Percentiles rank a stretch among this genome's conserved stretches.
These are phyloP conservation scores for Saguinus imperator DNA, from an alignment of 2,113 vertebrate genomes.

Conservation along the genomic window DNA sequence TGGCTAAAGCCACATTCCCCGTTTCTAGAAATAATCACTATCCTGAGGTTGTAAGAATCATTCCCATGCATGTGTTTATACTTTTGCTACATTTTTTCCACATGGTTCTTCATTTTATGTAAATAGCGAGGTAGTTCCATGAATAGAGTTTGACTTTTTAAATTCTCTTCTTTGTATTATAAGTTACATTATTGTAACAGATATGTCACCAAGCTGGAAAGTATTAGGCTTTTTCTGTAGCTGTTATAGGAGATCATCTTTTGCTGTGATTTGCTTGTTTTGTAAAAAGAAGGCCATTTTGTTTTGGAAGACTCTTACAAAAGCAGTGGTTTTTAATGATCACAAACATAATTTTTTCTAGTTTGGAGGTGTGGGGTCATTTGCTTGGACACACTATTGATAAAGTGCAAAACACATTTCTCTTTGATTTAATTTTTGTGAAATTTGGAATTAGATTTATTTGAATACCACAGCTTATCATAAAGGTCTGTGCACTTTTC, in stretches of 20 bases:
- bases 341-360: background rate
- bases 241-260: background rate
- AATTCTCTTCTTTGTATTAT: constrained; percentile 4
- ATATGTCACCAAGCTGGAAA: constrained; percentile 41
- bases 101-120: background rate
- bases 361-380: background rate
- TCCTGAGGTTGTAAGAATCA: background rate
- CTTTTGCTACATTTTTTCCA: background rate
- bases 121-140: constrained; percentile 1
- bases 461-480: background rate
- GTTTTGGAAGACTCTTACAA: constrained; percentile 33
- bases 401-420: background rate
- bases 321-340: background rate
- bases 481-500: background rate
- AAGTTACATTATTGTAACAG: background rate
- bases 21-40: background rate
- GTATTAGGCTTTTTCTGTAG: background rate
- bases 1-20: background rate
- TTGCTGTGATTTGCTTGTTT: background rate
- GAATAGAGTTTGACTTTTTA: background rate
- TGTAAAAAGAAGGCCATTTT: constrained; percentile 13
- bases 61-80: background rate
- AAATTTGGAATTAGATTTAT: constrained; percentile 36
- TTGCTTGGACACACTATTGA: background rate
- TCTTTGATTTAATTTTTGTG: constrained; percentile 14